Evolutionary conservation across 2,888 invertebrate species (phyloP), one percentile per base, ranked within the genome.

Genomic region (Drosophila infuscata): DNA sequence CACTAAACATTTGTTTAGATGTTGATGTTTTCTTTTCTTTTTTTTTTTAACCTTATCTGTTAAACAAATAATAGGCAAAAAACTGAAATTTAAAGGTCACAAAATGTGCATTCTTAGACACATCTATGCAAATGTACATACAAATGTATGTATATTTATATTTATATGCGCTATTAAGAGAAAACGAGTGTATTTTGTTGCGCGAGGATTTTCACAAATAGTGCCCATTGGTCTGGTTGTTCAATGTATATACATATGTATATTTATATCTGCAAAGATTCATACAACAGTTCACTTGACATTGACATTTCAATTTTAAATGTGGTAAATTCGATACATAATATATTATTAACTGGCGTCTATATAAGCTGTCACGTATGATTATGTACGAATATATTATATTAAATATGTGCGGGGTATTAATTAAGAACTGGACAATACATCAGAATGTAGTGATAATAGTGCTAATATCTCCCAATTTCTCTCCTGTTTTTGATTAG

Each of bases 31-130:
- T 43, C 25, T 25, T 32, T 63, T 62, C 25, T n/a, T 17, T 75
- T 52, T 29, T n/a, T n/a, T 60, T 56, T 43, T 54, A 48, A 46
- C 38, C 38, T 52, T 52, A n/a, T 48, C 38, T 48, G 49, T 32
- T 49, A 62, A 69, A 35, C 49, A 61, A 68, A 20, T 53, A 49
- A 60, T 58, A 35, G 57, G 33, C 62, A 75, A 63, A 30, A 69
- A 70, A 82, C 74, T 77, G 75, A 83, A 83, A 85, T 65, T 72
- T 76, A 82, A 88, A 85, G 85, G 83, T 88, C 86, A 81, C 70
- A 58, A 63, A 62, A 70, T 65, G 53, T 56, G 41, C 58, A 74
- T 54, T 46, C 53, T 61, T 41, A 66, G 36, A 54, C 20, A 53
- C 53, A 56, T 48, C 29, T 59, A 41, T 51, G 43, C 29, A 62